Evolutionary conservation across 2,113 vertebrate genomes (phyloP).

Genomic region (Colossoma macropomum): DNA sequence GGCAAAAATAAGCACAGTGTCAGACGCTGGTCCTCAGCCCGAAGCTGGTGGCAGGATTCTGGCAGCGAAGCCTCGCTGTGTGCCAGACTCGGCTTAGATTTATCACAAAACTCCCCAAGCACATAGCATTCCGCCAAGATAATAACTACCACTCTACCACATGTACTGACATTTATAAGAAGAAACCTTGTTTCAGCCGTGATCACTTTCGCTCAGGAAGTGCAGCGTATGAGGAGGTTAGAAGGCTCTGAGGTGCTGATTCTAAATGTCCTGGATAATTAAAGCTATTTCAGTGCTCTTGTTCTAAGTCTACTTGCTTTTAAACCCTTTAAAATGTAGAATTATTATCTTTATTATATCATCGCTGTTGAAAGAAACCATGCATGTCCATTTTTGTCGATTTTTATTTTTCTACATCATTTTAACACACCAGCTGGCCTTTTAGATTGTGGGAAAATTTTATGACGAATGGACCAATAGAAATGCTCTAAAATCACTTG

Average conservation of each 20-base stretch:
- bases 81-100: slow-evolving; percentile 46
- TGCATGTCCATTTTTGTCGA: no score
- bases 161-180: slow-evolving; percentile 27
- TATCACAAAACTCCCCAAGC: slow-evolving; percentile 38
- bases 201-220: slow-evolving; percentile 7
- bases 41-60: slow-evolving; percentile 43
- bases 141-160: slow-evolving; percentile 41
- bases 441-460: no score
- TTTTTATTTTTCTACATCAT: no score
- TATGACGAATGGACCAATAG: no score
- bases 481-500: no score
- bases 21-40: slow-evolving; percentile 35
- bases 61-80: slow-evolving; percentile 14
- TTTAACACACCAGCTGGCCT: no score
- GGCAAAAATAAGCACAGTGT: slow-evolving; percentile 44
- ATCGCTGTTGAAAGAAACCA: no score
- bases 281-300: slow-evolving; percentile 43
- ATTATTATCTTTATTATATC: no score
- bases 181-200: background rate
- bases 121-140: slow-evolving; percentile 40
- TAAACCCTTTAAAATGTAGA: background rate
- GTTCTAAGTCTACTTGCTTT: background rate
- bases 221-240: background rate
- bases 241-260: background rate
- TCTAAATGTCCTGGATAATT: slow-evolving; percentile 42